Percentiles rank a stretch among this genome's conserved stretches.
Conservation (phyloP, 2,113 vertebrate species). For the Ardeotis arabs region DNA sequence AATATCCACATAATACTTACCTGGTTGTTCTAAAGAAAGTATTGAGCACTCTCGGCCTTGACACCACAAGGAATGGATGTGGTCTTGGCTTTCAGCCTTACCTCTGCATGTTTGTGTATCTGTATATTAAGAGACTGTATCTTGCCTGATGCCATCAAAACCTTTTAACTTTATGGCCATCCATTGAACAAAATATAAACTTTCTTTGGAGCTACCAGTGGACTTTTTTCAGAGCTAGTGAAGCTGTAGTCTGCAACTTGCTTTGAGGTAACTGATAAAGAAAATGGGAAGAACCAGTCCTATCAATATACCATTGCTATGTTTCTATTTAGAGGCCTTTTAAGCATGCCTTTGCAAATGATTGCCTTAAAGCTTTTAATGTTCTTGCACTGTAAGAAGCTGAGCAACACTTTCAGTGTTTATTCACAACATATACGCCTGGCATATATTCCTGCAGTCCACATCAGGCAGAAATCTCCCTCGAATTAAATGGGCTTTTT, state of each 20-base stretch:
- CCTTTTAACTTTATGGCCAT: background rate
- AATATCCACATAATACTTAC: background rate
- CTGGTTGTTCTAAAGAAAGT: background rate
- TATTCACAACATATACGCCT: background rate
- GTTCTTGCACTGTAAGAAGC: background rate
- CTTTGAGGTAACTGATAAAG: background rate
- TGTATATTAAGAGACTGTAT: background rate
- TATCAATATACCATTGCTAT: background rate
- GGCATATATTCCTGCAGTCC: background rate
- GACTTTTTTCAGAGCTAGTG: background rate
- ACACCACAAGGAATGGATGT: background rate
- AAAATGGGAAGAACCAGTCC: background rate
- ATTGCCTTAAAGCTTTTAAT: conserved; percentile 1
- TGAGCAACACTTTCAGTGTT: background rate
- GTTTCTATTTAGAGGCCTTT: background rate
- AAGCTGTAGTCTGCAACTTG: background rate
- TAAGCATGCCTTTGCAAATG: background rate
- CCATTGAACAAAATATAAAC: background rate
- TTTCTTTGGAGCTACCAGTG: background rate
- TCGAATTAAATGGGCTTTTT: background rate
- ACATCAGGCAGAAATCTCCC: background rate
- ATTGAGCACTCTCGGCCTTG: background rate
- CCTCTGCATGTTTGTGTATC: background rate
- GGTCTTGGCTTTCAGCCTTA: background rate
- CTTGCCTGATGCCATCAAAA: background rate